Conservation (phyloP, 1,140 invertebrate genomes). For the Sycophaga agraensis region DNA sequence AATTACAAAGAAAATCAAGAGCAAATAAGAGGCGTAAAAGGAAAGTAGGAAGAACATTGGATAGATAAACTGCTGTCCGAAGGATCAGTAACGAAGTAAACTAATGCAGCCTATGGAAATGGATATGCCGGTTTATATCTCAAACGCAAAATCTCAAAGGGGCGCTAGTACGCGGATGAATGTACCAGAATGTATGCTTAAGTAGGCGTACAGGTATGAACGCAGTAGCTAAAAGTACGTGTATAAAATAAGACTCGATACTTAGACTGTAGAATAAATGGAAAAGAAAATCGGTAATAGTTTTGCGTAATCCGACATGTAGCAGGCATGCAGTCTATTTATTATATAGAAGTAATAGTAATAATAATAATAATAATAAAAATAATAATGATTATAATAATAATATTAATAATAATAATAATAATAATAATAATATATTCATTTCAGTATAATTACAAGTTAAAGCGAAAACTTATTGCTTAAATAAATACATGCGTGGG, state of each 20-base stretch:
- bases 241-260: constrained; percentile 4
- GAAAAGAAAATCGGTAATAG: neutral
- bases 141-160: neutral
- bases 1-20: neutral
- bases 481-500: constrained; percentile 29
- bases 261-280: neutral
- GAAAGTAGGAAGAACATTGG: neutral
- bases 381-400: constrained; percentile 6
- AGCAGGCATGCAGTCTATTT: neutral
- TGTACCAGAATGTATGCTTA: no score
- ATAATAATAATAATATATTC: constrained; percentile 23
- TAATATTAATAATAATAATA: constrained; percentile 14
- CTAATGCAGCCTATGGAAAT: constrained; percentile 1
- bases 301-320: constrained; percentile 1
- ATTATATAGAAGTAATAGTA: neutral
- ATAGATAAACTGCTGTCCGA: neutral
- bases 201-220: neutral
- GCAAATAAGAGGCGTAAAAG: neutral
- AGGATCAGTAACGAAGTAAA: constrained; percentile 16
- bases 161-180: neutral
- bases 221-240: constrained; percentile 5
- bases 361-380: constrained; percentile 9
- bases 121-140: constrained; percentile 1
- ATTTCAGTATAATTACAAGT: constrained; percentile 26
- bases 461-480: constrained; percentile 23